phyloP scores from a whole-genome alignment of 2,888 invertebrate genomes.

The Tachystola acroxantha region DNA sequence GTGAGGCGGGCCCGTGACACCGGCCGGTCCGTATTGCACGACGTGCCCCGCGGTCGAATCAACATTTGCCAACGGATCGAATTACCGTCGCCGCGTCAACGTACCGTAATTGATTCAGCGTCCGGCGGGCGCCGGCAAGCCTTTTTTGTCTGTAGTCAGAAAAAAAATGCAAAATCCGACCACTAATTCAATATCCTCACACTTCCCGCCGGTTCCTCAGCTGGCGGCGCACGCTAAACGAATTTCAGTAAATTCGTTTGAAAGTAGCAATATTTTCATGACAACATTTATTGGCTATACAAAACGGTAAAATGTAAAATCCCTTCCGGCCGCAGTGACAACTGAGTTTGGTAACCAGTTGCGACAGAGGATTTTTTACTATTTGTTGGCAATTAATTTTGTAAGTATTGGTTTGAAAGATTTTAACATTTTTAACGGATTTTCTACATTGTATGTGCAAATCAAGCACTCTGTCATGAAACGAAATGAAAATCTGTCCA shows the following conservation, averaged over 20 bases:
- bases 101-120: slow-evolving; percentile 70
- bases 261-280: not conserved
- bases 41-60: slow-evolving; percentile 58
- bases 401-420: no score
- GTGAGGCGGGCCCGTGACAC: slow-evolving; percentile 27
- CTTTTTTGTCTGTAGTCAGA: slow-evolving; percentile 42
- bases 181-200: slow-evolving; percentile 61
- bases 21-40: slow-evolving; percentile 16
- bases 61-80: slow-evolving; percentile 73
- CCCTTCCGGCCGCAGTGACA: no score
- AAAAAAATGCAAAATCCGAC: slow-evolving; percentile 55
- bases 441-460: no score
- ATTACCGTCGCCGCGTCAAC: slow-evolving; percentile 64
- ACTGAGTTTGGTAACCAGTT: no score
- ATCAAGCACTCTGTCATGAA: no score
- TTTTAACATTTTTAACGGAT: no score
- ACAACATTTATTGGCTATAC: not conserved
- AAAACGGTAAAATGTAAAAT: not conserved
- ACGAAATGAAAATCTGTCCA: no score
- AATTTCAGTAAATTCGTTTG: slow-evolving; percentile 19
- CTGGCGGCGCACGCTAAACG: slow-evolving; percentile 7
- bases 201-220: slow-evolving; percentile 31
- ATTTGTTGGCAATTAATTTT: no score
- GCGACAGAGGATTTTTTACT: no score
- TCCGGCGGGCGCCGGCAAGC: slow-evolving; percentile 50